These are phyloP conservation scores for Diploptera punctata DNA, from an alignment of 2,888 invertebrate genomes.

Conservation along the genomic window DNA sequence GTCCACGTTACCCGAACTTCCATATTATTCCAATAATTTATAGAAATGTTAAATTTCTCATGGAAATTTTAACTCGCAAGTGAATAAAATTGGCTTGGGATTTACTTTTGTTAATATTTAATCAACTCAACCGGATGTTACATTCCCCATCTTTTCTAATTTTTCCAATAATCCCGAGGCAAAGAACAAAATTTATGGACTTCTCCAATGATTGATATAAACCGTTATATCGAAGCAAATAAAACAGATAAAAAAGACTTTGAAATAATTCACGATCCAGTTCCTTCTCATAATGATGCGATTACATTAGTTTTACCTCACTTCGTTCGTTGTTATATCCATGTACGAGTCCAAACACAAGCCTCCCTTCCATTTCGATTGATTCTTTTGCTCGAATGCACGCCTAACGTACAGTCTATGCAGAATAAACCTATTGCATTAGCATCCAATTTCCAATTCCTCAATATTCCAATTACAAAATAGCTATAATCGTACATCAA, in stretches of 20 bases:
- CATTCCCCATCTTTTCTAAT: no score
- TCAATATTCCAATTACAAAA: background rate
- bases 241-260: background rate
- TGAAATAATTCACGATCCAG: slow-evolving; percentile 34
- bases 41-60: no score
- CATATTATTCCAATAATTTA: no score
- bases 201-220: background rate
- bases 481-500: no score
- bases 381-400: slow-evolving; percentile 20
- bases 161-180: no score
- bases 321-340: slow-evolving; percentile 28
- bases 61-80: no score
- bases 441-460: slow-evolving; percentile 5
- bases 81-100: no score
- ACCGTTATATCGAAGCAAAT: background rate
- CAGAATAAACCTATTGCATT: slow-evolving; percentile 4
- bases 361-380: slow-evolving; percentile 12
- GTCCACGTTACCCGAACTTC: no score
- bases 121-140: no score
- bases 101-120: no score
- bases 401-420: background rate
- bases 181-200: no score
- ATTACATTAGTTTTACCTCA: slow-evolving; percentile 33
- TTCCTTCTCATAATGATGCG: slow-evolving; percentile 34
- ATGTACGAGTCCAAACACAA: background rate